phyloP scores from a whole-genome alignment of 1,140 invertebrate species.

The Temnothorax nylanderi region DNA sequence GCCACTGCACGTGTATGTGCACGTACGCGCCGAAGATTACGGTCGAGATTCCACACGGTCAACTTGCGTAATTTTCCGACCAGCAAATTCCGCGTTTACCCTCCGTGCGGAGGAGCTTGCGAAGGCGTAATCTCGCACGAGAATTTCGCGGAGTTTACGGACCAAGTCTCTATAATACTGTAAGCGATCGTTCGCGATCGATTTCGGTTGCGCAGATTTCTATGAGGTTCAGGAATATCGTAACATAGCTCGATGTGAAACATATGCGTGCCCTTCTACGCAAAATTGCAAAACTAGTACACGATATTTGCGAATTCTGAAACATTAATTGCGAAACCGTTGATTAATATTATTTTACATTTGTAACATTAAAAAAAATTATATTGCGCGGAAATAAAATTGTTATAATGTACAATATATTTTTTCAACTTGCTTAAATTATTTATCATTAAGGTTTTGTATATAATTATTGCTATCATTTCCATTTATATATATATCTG shows the following conservation, averaged over 20 bases:
- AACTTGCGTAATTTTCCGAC: conserved; percentile 59
- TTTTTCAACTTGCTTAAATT: neutral
- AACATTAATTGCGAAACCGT: neutral
- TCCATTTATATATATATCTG: neutral
- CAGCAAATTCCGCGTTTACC: conserved; percentile 42
- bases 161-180: neutral
- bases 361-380: neutral
- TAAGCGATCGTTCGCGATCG: conserved; percentile 2
- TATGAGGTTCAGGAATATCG: neutral
- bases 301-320: neutral
- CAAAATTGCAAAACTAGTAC: neutral
- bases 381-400: neutral
- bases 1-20: conserved; percentile 38
- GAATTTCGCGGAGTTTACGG: conserved; percentile 18
- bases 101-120: conserved; percentile 34
- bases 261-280: neutral
- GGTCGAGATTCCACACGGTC: conserved; percentile 41
- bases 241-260: neutral
- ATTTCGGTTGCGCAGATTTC: conserved; percentile 1
- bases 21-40: conserved; percentile 57
- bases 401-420: neutral
- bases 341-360: neutral
- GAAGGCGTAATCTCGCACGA: conserved; percentile 47
- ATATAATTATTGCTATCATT: neutral
- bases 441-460: neutral